Base-by-base conservation (phyloP, 2,113 vertebrate species). In the Aptenodytes forsteri region DNA sequence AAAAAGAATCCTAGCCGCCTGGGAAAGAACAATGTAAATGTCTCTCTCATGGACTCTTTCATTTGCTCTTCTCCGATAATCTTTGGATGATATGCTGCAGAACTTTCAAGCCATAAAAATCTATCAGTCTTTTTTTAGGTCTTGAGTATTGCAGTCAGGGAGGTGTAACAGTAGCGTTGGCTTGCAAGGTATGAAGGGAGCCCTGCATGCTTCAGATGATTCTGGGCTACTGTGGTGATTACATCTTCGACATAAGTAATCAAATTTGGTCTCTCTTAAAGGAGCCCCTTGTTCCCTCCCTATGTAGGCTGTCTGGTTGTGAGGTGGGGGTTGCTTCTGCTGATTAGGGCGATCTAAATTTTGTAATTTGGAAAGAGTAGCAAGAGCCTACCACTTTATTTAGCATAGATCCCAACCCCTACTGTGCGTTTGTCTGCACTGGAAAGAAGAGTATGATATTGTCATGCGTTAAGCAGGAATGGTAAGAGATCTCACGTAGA, bases 11-110 rank as follows among this genome's bases (percentile, higher is more conserved):
- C 89, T 42, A 92, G 40, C 87, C 5, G 36, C 89, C 87, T 92
- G 92, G 96, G 93, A 96, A 93, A 92, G 95, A 96, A 95, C 91
- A 97, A 90, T 94, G 94, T 83, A 95, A 94, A 90, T 91, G 83
- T 92, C 54, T 96, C 78, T 97, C 81, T 94, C 73, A 58, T 21
- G 15, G 34, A 90, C 89, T 94, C 49, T 94, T 85, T 93, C 69
- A 70, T 93, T 96, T 10, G 26, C 49, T 95, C 46, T 69, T 86
- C 92, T 90, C 55, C 64, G 90, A 36, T 95, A 84, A 84, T 65
- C 83, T 92, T 87, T 77, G 75, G 55, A 81, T 95, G 87, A 93
- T 95, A 66, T 22, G 77, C 49, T 87, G 54, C 82, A 91, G 78
- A 81, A 88, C 85, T 96, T 85, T 80, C 79, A 86, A 46, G 49